Percentiles rank a stretch among this genome's conserved stretches.
phyloP scores from a whole-genome alignment of 2,797 vertebrate genomes.

The Heteromormyrus szaboi region DNA sequence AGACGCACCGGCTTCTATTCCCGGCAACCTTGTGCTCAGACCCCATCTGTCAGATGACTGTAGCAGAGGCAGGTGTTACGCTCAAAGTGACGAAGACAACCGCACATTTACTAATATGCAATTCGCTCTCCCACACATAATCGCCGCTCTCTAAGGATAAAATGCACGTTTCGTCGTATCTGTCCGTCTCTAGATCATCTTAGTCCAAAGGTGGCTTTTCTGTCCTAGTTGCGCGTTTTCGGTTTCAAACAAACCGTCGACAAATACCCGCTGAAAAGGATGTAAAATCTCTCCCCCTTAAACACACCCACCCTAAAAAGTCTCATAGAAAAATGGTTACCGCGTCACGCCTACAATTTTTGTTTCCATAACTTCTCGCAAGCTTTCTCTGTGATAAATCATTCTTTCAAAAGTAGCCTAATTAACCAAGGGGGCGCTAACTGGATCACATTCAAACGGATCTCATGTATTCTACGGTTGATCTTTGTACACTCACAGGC shows the following conservation, averaged over 20 bases:
- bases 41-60: neutral
- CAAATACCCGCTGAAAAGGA: neutral
- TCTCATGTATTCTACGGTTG: neutral
- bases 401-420: neutral
- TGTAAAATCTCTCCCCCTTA: neutral
- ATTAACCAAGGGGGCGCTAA: neutral
- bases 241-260: neutral
- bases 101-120: constrained; percentile 8
- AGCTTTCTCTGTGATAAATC: neutral
- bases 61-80: neutral
- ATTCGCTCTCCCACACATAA: constrained; percentile 18
- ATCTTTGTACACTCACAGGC: neutral
- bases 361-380: neutral
- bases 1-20: neutral
- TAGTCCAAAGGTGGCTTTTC: neutral
- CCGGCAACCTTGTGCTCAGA: neutral
- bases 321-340: neutral
- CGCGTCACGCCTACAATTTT: neutral
- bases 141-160: neutral
- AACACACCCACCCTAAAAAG: neutral
- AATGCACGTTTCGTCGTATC: neutral
- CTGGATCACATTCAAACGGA: neutral
- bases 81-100: neutral
- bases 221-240: neutral
- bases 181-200: neutral